Evolutionary conservation across 2,797 vertebrate species (phyloP).

Genomic region (Ptychadena robeensis): DNA sequence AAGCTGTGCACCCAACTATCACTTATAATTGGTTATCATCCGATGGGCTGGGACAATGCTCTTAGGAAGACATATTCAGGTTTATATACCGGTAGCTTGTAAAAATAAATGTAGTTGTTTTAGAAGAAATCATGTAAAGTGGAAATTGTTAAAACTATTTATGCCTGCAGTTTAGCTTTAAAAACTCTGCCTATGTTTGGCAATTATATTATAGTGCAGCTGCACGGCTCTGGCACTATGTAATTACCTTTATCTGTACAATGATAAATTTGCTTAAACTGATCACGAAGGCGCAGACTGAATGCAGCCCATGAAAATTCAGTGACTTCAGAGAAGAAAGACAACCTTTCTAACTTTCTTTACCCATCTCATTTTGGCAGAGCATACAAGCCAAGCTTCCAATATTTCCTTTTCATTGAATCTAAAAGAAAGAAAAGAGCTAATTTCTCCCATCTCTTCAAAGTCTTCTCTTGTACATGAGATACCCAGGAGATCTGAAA

Average conservation of each 20-base stretch:
- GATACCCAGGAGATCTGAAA: slow-evolving; percentile 58
- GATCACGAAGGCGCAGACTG: background rate
- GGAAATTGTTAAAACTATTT: background rate
- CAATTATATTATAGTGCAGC: background rate
- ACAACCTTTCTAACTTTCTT: slow-evolving; percentile 11
- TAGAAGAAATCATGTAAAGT: no score
- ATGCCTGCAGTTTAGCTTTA: background rate
- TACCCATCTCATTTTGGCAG: slow-evolving; percentile 30
- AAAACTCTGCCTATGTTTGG: background rate
- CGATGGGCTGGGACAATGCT: no score
- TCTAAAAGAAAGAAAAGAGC: slow-evolving; percentile 29
- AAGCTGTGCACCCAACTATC: no score
- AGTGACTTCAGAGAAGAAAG: slow-evolving; percentile 16
- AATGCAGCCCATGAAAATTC: slow-evolving; percentile 10
- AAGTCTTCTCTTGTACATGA: slow-evolving; percentile 55
- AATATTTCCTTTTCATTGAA: slow-evolving; percentile 37
- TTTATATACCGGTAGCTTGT: no score
- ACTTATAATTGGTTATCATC: no score
- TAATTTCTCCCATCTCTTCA: slow-evolving; percentile 51
- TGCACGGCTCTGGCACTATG: background rate
- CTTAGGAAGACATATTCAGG: no score
- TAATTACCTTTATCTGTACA: background rate
- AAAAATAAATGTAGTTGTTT: no score
- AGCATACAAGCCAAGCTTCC: background rate
- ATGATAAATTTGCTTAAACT: slow-evolving; percentile 1